phyloP scores from a whole-genome alignment of 2,113 vertebrate genomes.

The Xenopus laevis region DNA sequence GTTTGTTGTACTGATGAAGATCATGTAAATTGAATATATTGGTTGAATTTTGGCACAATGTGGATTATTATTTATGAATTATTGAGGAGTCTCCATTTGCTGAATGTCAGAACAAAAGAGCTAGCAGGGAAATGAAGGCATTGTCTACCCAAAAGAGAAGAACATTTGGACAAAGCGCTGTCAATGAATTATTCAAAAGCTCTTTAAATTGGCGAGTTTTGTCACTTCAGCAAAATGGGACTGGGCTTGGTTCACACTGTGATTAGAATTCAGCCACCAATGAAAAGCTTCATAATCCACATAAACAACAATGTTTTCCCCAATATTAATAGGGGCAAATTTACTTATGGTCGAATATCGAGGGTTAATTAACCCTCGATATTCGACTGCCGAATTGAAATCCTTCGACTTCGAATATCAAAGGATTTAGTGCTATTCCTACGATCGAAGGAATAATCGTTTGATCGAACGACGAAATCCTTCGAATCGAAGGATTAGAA shows the following conservation, averaged over 20 bases:
- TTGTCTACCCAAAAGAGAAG: constrained; percentile 59
- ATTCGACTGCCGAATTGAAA: too few species aligned
- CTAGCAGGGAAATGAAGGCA: constrained; percentile 69
- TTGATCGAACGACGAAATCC: too few species aligned
- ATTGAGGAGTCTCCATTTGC: constrained; percentile 64
- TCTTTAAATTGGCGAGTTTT: constrained; percentile 67
- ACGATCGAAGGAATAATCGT: too few species aligned
- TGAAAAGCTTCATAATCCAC: not conserved
- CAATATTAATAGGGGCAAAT: too few species aligned
- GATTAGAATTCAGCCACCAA: not conserved
- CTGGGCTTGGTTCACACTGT: constrained; percentile 7
- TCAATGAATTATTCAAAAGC: constrained; percentile 74
- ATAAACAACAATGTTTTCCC: too few species aligned
- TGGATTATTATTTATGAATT: constrained; percentile 59
- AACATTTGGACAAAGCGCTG: constrained; percentile 71
- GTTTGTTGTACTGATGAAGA: not conserved
- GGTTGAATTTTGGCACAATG: constrained; percentile 48
- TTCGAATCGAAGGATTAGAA: too few species aligned
- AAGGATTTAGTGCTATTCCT: too few species aligned
- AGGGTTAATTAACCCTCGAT: too few species aligned
- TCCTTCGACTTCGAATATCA: too few species aligned
- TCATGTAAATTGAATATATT: constrained; percentile 44
- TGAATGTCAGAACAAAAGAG: constrained; percentile 64
- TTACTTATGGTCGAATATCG: too few species aligned
- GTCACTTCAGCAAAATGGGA: constrained; percentile 54